Evolutionary conservation across 1,140 invertebrate species (phyloP).

Genomic region (Dendroctonus valens): DNA sequence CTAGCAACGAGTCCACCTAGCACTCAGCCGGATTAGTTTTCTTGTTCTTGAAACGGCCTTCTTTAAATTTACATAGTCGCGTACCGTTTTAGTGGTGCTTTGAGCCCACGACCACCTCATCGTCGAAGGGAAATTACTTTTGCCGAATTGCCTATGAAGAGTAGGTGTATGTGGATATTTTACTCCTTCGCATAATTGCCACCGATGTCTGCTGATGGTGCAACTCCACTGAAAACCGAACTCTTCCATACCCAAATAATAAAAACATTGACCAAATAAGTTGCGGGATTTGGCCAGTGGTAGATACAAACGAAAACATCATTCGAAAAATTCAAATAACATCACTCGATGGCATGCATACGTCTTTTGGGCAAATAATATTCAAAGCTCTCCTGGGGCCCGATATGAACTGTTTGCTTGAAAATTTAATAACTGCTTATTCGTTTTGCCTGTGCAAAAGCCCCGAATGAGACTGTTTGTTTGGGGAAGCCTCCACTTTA

Average conservation of each 20-base stretch:
- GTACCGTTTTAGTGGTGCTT: not conserved
- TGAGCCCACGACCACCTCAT: no score
- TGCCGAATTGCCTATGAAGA: not conserved
- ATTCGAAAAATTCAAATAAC: constrained; percentile 3
- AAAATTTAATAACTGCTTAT: constrained; percentile 48
- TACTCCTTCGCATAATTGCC: no score
- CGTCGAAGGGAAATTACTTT: no score
- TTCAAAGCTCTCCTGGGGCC: constrained; percentile 44
- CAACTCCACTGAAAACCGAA: no score
- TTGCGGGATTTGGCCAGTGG: no score
- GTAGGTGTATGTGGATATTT: not conserved
- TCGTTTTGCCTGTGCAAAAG: constrained; percentile 24
- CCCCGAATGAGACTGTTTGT: constrained; percentile 27
- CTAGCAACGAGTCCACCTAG: constrained; percentile 20
- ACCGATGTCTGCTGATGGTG: no score
- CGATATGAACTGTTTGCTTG: constrained; percentile 45
- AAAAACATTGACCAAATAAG: no score
- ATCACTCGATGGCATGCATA: not conserved
- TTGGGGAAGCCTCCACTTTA: constrained; percentile 32
- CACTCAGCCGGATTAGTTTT: constrained; percentile 29
- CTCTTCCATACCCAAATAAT: no score
- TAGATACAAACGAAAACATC: not conserved
- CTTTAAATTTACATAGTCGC: constrained; percentile 20
- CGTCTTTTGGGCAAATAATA: constrained; percentile 16
- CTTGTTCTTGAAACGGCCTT: constrained; percentile 18